Base-by-base conservation (phyloP, 2,113 vertebrate genomes). In the Corythaeola cristata region DNA sequence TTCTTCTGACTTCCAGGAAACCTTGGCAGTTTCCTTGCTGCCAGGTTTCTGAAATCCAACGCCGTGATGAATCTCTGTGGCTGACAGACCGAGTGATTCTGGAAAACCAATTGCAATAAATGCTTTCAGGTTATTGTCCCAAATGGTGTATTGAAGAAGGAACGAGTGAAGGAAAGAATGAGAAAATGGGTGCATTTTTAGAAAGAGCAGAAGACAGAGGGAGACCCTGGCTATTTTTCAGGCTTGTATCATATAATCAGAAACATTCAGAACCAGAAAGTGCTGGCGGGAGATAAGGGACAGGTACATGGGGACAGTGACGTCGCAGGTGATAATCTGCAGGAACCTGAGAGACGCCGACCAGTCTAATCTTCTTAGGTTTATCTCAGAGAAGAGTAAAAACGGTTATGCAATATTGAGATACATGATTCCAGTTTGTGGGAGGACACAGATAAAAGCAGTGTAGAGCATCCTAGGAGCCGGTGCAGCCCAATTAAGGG, bases 361-460 rank as follows among this genome's bases (percentile, higher is more conserved):
- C 80, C 35, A 16, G 58, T 47, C 66, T 91, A 83, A 95, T 95
- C 89, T 96, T 78, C 58, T 76, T 79, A 85, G 41, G 41, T 92
- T 92, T 95, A 91, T 95, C 92, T 96, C 50, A 12, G 80, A 76
- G 69, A 90, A 53, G 88, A 89, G 52, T 73, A 63, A 81, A 75
- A 88, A 24, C 55, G 66, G 88, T 85, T 95, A 59, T 28, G 74
- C 41, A 59, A 0, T 85, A 82, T 41, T 76, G 87, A 79, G 81
- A 95, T 60, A 63, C n/a, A 50, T 28, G 8, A 22, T 88, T 91
- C 47, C 50, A 45, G 62, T 45, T 88, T 83, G 58, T 90, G 59
- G 50, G 58, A 89, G 60, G 37, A 58, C 19, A 24, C 49, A 73
- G 82, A 95, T 91, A 90, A 91, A 94, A 88, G 89, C 74, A 63